Evolutionary conservation across 2,888 invertebrate genomes (phyloP), one percentile per base, ranked within the genome.

Genomic region (Pocota personata): DNA sequence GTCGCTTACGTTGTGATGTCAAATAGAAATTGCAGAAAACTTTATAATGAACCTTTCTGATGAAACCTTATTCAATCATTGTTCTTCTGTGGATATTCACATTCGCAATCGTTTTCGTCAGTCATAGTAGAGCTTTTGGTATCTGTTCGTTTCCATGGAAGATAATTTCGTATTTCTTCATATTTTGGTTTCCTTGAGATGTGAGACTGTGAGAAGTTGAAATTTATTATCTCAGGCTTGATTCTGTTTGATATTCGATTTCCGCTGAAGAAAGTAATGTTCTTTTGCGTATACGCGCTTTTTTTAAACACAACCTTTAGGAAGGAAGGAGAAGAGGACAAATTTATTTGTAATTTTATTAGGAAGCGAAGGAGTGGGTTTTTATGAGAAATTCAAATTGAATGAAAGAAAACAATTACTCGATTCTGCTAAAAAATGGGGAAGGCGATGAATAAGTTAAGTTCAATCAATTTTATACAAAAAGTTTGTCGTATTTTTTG

Each of bases 1-100:
- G 30, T 5, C 50, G 3, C 40, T 73, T 27, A 35, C n/a, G 58
- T 21, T 48, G 24, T 57, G 55, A 32, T 57, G 66, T 76, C 66
- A 69, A 40, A 69, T 60, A 60, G 32, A 69, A 60, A 69, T 67
- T 60, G 32, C 57, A 52, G 43, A 69, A 77, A 77, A 77, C 52
- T 77, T 77, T 69, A 69, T 77, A 77, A 77, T 77, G 77, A 77
- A 52, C 52, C 77, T 24, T 48, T 69, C 30, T 55, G 30, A 37
- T 7, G 58, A 52, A 77, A 60, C 50, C 67, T 58, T 60, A n/a
- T 60, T 67, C 19, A n/a, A n/a, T 52, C 37, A 64, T 64, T 75
- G 75, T 75, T 62, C 52, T 35, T 27, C 60, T 14, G 19, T 27
- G 14, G 16, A 37, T 10, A 24, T 32, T 24, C 72, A 19, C n/a